Percentiles rank a stretch among this genome's conserved stretches.
These are phyloP conservation scores for Sternotherus odoratus DNA, from an alignment of 2,797 vertebrate genomes.

Conservation along the genomic window DNA sequence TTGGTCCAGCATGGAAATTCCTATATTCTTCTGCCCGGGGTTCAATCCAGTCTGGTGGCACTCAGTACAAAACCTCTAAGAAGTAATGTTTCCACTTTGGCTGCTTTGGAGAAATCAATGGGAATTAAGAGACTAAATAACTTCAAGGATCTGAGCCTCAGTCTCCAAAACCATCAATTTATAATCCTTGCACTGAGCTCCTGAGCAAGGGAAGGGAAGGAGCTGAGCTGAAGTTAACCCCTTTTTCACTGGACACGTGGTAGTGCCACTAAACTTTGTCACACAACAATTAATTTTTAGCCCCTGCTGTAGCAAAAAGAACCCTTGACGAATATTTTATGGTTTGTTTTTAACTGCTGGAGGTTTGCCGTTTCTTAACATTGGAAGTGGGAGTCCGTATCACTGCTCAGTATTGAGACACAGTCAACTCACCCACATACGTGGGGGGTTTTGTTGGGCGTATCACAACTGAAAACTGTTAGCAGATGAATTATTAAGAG, in stretches of 20 bases:
- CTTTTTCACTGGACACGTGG: background rate
- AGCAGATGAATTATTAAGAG: background rate
- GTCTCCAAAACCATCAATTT: background rate
- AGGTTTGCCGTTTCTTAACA: background rate
- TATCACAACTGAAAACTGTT: background rate
- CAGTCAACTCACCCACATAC: background rate
- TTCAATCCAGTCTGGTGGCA: background rate
- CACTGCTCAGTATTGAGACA: background rate
- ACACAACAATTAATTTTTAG: background rate
- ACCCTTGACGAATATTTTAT: background rate
- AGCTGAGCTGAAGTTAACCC: background rate
- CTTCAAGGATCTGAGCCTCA: background rate
- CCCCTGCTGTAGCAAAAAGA: background rate
- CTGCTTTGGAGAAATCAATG: background rate
- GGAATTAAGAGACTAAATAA: background rate
- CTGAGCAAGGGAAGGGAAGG: accelerated
- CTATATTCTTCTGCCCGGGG: background rate
- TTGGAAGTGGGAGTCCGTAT: background rate
- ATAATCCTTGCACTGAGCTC: background rate
- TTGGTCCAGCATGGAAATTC: background rate
- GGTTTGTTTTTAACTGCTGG: background rate
- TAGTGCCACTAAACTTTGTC: background rate
- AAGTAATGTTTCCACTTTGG: background rate
- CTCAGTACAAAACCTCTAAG: background rate
- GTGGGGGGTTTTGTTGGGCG: background rate